Conservation (phyloP, 2,888 invertebrate species). For the Creontiades dilutus region DNA sequence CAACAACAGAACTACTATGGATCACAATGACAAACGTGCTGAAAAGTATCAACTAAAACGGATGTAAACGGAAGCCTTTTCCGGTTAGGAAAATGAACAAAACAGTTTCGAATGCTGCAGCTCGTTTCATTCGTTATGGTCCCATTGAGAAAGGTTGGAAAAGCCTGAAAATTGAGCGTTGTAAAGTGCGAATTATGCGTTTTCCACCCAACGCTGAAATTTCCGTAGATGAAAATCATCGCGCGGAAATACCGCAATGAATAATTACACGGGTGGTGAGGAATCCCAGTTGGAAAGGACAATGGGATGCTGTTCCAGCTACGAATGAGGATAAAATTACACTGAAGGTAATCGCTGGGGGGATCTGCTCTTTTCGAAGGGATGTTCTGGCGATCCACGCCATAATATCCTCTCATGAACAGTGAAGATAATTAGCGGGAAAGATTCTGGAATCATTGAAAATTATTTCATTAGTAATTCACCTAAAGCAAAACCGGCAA, state of each 20-base stretch:
- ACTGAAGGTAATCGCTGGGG: background rate
- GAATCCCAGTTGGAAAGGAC: background rate
- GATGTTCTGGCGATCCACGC: background rate
- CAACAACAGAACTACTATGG: too few relatives aligned
- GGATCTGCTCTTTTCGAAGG: background rate
- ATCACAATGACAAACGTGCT: too few relatives aligned
- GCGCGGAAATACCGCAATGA: conserved; percentile 8
- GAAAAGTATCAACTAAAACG: too few relatives aligned
- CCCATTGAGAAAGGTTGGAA: background rate
- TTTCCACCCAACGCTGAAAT: background rate
- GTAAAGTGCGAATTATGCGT: background rate
- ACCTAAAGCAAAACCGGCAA: too few relatives aligned
- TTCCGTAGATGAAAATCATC: background rate
- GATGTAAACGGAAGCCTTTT: too few relatives aligned
- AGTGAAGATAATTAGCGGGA: too few relatives aligned
- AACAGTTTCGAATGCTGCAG: too few relatives aligned
- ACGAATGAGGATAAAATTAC: background rate
- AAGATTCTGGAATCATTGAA: too few relatives aligned
- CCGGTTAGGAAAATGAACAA: too few relatives aligned
- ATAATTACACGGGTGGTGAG: background rate
- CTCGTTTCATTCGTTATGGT: background rate
- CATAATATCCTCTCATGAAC: too few relatives aligned
- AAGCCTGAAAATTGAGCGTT: background rate
- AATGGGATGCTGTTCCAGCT: background rate
- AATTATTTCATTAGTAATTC: too few relatives aligned